Evolutionary conservation across 23 tunicate genomes (phyloP).

Genomic region (Styela clava): DNA sequence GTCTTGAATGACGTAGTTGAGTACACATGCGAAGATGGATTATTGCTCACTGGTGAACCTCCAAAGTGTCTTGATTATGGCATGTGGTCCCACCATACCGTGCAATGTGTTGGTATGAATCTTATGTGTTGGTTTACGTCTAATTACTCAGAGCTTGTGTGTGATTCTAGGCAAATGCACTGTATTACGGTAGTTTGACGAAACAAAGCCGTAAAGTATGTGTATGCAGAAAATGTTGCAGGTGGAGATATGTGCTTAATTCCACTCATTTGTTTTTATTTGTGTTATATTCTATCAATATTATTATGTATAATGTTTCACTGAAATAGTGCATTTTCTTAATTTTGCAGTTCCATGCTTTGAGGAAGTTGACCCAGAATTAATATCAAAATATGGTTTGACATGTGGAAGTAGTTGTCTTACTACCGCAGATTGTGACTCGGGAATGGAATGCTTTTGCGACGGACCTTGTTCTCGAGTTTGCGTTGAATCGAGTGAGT

Average conservation of each 20-base stretch:
- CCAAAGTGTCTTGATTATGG: not conserved
- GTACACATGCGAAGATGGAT: conserved; percentile 23
- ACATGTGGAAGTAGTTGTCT: not conserved
- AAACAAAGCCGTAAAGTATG: too few relatives aligned
- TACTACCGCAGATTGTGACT: not conserved
- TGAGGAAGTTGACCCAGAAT: not conserved
- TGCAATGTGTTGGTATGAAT: not conserved
- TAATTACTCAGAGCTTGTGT: too few relatives aligned
- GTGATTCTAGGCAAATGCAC: too few relatives aligned
- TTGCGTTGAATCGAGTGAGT: conserved; percentile 1
- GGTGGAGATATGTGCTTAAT: too few relatives aligned
- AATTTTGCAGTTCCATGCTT: not conserved
- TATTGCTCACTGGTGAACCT: not conserved
- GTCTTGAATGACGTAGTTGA: not conserved
- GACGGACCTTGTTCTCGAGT: conserved; percentile 8
- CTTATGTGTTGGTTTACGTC: not conserved
- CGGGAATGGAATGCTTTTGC: conserved; percentile 6
- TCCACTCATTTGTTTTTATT: too few relatives aligned
- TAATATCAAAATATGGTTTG: conserved; percentile 9
- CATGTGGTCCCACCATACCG: not conserved
- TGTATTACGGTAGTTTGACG: too few relatives aligned
- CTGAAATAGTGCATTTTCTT: too few relatives aligned
- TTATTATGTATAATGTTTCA: too few relatives aligned
- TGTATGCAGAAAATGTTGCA: too few relatives aligned
- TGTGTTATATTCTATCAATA: too few relatives aligned